Evolutionary conservation across 2,888 invertebrate species (phyloP).

Genomic region (Diloba caeruleocephala): DNA sequence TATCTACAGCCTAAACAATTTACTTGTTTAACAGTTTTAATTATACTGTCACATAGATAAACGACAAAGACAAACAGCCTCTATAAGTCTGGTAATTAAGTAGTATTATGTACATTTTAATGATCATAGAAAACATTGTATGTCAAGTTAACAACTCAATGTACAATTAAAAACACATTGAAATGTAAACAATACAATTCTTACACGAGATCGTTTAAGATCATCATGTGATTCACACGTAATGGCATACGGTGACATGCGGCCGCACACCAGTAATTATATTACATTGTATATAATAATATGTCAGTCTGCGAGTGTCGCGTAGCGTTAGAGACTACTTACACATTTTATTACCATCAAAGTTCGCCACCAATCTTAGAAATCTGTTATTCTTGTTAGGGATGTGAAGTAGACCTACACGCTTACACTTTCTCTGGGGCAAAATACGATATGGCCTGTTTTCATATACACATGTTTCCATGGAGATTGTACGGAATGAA

Average conservation of each 20-base stretch:
- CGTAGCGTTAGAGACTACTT: conserved; percentile 17
- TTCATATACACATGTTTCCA: no score
- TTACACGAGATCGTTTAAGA: conserved; percentile 23
- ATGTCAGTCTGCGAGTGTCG: conserved; percentile 13
- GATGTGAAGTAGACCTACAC: no score
- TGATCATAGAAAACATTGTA: conserved; percentile 25
- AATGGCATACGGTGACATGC: conserved; percentile 22
- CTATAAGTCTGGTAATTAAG: conserved; percentile 17
- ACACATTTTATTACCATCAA: conserved; percentile 7
- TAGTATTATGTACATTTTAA: conserved; percentile 10
- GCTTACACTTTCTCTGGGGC: no score
- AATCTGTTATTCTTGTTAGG: neutral
- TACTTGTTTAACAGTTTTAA: neutral
- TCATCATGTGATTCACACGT: conserved; percentile 18
- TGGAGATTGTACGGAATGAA: no score
- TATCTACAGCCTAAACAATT: no score
- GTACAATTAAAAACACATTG: conserved; percentile 25
- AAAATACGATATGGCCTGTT: no score
- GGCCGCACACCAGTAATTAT: conserved; percentile 26
- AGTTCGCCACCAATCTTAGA: conserved; percentile 17
- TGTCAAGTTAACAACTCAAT: conserved; percentile 12
- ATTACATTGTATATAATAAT: conserved; percentile 41
- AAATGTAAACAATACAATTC: conserved; percentile 22
- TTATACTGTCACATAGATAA: neutral
- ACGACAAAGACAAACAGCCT: neutral